These are phyloP conservation scores for Macrotis lagotis DNA, from an alignment of 2,113 vertebrate genomes.

Conservation along the genomic window DNA sequence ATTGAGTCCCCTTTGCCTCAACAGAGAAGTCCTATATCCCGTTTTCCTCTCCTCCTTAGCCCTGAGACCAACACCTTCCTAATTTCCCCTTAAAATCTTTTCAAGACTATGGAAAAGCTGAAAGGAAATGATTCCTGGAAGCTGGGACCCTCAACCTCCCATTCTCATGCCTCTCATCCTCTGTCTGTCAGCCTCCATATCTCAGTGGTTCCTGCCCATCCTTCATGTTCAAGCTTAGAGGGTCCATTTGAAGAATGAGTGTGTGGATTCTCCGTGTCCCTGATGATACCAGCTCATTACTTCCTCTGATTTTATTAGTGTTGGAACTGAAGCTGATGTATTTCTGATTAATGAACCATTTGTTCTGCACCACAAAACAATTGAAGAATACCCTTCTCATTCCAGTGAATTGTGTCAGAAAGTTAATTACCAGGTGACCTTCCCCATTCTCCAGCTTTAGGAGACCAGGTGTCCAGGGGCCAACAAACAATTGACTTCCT, in stretches of 20 bases:
- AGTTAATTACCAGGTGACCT: constrained; percentile 79
- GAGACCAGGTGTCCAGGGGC: constrained; percentile 58
- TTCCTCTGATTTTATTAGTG: constrained; percentile 72
- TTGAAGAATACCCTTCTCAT: constrained; percentile 76
- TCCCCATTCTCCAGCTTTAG: constrained; percentile 56
- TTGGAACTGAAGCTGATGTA: constrained; percentile 65
- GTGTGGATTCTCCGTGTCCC: neutral
- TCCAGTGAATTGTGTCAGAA: constrained; percentile 75
- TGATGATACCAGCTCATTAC: constrained; percentile 58
- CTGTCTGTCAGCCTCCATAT: neutral
- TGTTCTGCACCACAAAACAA: constrained; percentile 81
- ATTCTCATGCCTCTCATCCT: neutral
- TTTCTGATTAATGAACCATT: constrained; percentile 82
- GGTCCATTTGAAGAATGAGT: constrained; percentile 54
- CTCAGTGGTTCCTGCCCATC: neutral
- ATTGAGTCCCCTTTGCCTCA: neutral
- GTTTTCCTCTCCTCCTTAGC: neutral
- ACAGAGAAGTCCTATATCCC: neutral
- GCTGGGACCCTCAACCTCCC: neutral
- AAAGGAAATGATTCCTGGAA: neutral
- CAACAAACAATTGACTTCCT: constrained; percentile 20
- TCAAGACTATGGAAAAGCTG: neutral
- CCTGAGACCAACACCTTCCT: neutral
- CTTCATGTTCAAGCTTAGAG: constrained; percentile 30
- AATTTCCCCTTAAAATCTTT: neutral